Base-by-base conservation (phyloP, 2,888 invertebrate genomes). In the Ferrisia virgata region DNA sequence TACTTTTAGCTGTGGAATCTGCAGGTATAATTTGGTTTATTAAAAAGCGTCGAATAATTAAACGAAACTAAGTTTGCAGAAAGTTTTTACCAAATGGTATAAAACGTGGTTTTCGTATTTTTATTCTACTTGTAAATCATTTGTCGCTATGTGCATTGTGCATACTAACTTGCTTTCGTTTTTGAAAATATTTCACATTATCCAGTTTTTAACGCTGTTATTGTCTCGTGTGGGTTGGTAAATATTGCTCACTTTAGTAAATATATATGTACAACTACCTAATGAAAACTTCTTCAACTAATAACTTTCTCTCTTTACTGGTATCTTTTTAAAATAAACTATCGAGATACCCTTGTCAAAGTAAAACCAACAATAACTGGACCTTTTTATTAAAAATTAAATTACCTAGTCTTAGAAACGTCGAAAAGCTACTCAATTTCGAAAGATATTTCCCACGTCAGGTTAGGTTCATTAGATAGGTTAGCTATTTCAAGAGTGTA, bases 41-140 rank as follows among this genome's bases (percentile, higher is more conserved):
- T 64, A 64, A 64, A 53, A 64, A 64, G 58, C 58, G 58, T 64
- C 58, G 58, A 64, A 64, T 64, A 64, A 64, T 64, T 64, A 64
- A 64, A 64, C 58, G 28, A 64, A 64, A 64, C 13, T 64, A 64
- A 64, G 58, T 64, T 64, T 3, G 4, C 11, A 5, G 58, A 2
- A 64, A 64, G 25, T 25, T 64, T 64, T 64, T 25, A n/a, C 25
- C 58, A 47, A 47, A n/a, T 28, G 58, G 58, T 25, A 64, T 64
- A 11, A 28, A 64, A 64, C 58, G 58, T 11, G 28, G 28, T 25
- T 25, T 64, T 64, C 58, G 28, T 3, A 25, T 64, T 64, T 64
- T 64, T 64, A 64, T 64, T 18, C 47, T 3, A 47, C n/a, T 47
- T 47, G 47, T 47, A 47, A 47, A 47, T 47, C 47, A 47, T 47